Percentiles rank a stretch among this genome's conserved stretches.
phyloP scores from a whole-genome alignment of 2,797 vertebrate species.

The Lophotriccus pileatus region DNA sequence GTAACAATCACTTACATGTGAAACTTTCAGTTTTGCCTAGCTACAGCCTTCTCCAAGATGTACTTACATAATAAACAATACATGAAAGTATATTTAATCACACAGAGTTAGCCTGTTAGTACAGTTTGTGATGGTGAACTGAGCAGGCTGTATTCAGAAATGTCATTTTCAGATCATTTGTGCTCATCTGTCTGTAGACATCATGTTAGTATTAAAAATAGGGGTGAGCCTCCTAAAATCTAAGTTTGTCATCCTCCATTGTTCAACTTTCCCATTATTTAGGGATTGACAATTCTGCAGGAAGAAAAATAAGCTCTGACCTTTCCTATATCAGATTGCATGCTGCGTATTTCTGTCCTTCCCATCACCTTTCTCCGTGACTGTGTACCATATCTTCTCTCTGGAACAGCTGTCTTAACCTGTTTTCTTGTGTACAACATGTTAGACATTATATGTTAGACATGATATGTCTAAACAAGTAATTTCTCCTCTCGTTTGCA shows the following conservation, averaged over 20 bases:
- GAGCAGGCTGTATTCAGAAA: neutral
- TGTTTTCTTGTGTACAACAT: neutral
- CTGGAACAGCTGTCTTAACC: neutral
- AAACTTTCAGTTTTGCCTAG: neutral
- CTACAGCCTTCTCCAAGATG: neutral
- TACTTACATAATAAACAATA: neutral
- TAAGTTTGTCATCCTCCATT: neutral
- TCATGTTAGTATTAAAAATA: neutral
- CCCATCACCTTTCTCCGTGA: neutral
- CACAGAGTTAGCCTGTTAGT: neutral
- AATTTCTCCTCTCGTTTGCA: neutral
- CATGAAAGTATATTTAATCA: neutral
- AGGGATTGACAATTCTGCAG: neutral
- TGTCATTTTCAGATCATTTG: neutral
- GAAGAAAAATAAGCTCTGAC: neutral
- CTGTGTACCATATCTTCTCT: neutral
- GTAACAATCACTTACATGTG: neutral
- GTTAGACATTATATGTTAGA: neutral
- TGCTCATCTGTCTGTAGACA: neutral
- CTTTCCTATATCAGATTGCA: neutral
- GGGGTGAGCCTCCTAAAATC: neutral
- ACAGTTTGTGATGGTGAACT: neutral
- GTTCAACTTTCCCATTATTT: neutral
- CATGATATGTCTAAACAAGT: neutral
- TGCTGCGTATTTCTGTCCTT: neutral